Conservation (phyloP, 2,113 vertebrate species). For the Xiphophorus couchianus region DNA sequence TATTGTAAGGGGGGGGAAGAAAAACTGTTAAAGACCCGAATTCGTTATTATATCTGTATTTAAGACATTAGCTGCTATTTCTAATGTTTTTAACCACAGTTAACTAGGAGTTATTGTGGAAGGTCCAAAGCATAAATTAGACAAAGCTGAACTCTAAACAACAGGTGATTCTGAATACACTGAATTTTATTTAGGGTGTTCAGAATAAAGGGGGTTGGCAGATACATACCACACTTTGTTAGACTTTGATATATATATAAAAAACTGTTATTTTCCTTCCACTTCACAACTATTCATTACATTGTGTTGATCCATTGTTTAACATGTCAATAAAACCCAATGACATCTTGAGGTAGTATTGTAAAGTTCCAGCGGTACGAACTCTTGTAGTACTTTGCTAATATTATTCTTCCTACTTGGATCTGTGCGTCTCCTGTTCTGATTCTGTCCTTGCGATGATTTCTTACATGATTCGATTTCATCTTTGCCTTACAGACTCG, state of each 20-base stretch:
- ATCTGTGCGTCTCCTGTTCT: neutral
- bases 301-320: neutral
- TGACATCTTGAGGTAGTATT: neutral
- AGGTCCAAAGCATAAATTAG: no score
- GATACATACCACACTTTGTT: neutral
- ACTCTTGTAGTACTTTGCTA: neutral
- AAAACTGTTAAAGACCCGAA: no score
- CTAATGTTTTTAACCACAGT: no score
- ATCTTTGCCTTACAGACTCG: slow-evolving; percentile 85
- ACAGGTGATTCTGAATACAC: neutral
- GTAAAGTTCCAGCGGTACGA: neutral
- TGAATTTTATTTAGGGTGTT: neutral
- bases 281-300: neutral
- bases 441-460: neutral
- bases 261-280: neutral
- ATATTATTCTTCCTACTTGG: neutral
- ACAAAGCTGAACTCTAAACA: neutral
- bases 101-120: no score
- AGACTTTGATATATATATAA: no score
- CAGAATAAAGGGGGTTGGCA: neutral
- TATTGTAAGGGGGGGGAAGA: no score
- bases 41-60: no score
- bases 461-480: neutral
- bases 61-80: no score
- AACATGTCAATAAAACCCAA: neutral